Percentiles rank a stretch among this genome's conserved stretches.
phyloP scores from a whole-genome alignment of 2,888 invertebrate species.

The Nysson spinosus region DNA sequence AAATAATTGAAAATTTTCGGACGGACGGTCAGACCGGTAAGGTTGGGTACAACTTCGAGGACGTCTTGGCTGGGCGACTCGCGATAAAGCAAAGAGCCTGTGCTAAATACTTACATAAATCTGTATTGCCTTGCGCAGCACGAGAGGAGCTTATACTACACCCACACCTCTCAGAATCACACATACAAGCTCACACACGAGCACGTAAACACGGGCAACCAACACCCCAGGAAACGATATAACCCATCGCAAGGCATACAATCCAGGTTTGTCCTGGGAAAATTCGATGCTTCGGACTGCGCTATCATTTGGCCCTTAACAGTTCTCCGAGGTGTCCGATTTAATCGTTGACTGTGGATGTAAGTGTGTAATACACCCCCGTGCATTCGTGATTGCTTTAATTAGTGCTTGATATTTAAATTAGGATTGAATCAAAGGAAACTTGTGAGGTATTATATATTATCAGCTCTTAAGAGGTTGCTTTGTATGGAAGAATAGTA shows the following conservation, averaged over 20 bases:
- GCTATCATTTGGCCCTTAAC: background rate
- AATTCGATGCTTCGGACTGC: constrained; percentile 15
- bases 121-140: constrained; percentile 76
- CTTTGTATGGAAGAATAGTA: too few species aligned
- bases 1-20: constrained; percentile 67
- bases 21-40: constrained; percentile 51
- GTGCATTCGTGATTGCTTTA: too few species aligned
- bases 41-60: constrained; percentile 35
- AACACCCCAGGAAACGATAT: constrained; percentile 27
- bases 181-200: constrained; percentile 32
- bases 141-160: constrained; percentile 71
- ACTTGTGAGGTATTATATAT: too few species aligned
- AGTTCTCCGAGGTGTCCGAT: background rate
- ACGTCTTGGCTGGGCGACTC: constrained; percentile 74
- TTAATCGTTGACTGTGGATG: too few species aligned
- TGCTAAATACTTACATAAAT: constrained; percentile 78
- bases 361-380: too few species aligned
- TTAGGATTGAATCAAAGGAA: too few species aligned
- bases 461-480: too few species aligned
- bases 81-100: constrained; percentile 77
- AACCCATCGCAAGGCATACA: constrained; percentile 28
- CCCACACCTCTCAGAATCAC: constrained; percentile 49
- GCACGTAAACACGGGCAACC: constrained; percentile 33
- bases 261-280: constrained; percentile 10
- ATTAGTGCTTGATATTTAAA: too few species aligned